Evolutionary conservation across 2,888 invertebrate species (phyloP).

Genomic region (Sceliomorpha sp.): DNA sequence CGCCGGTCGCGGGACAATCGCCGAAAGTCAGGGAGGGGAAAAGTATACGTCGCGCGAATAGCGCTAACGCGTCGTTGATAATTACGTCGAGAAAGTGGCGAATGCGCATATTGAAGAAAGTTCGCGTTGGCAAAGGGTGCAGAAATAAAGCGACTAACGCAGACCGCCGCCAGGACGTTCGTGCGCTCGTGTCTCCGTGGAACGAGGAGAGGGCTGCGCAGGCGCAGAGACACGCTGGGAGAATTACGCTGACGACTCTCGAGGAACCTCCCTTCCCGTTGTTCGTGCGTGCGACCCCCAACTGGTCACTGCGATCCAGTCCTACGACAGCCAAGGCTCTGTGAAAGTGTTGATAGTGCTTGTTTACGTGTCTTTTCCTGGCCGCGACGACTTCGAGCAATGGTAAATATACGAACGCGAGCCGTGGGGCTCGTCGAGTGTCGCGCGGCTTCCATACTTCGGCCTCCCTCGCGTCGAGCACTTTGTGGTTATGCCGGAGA

Average conservation of each 20-base stretch:
- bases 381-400: constrained; percentile 68
- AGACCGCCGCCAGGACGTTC: neutral
- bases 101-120: constrained; percentile 4
- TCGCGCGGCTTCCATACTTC: neutral
- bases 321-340: constrained; percentile 70
- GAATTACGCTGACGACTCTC: constrained; percentile 49
- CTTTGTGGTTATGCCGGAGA: constrained; percentile 76
- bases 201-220: constrained; percentile 59
- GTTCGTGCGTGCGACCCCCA: constrained; percentile 73
- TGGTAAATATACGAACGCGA: constrained; percentile 73
- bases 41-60: neutral
- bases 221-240: constrained; percentile 47
- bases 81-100: neutral
- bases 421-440: neutral
- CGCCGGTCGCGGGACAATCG: neutral
- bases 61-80: no score
- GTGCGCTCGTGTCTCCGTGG: neutral
- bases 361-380: constrained; percentile 71
- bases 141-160: neutral
- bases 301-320: constrained; percentile 75
- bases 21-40: neutral
- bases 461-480: constrained; percentile 18
- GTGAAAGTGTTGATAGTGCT: constrained; percentile 77
- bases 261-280: constrained; percentile 79
- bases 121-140: neutral